Evolutionary conservation across 2,888 invertebrate genomes (phyloP), one percentile per base, ranked within the genome.

Genomic region (Poecilus cupreus): DNA sequence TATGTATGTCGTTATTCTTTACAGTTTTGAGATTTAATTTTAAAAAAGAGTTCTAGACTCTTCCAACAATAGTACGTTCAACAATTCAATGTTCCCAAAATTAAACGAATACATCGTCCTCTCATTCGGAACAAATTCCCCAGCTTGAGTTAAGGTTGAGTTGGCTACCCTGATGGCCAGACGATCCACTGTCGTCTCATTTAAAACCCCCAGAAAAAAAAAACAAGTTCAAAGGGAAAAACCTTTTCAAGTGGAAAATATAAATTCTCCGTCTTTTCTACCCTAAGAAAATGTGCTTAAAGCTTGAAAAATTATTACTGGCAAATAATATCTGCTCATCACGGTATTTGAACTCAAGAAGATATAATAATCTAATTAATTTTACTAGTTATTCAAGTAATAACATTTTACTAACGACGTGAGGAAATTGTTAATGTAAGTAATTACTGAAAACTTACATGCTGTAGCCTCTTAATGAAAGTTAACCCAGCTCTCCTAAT

Each of bases 181-280:
- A 39, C 64, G 10, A 26, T n/a, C 32, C 3, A 22, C 43, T 43
- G 37, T 18, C 43, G 43, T 72, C 46, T 60, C 60, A 60, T 60
- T 60, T 60, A 75, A 51, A 75, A 49, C 51, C 75, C 16, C 13
- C 13, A 75, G 26, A 75, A 46, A 43, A 74, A 51, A 75, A 51
- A 75, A 13, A 72, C 72, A 75, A 76, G 54, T 54, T 76, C 54
- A 76, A 76, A 54, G 76, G 57, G 13, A 75, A 11, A 20, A 37
- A 37, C 43, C 32, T 57, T 20, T 20, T 32, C 76, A n/a, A 76
- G 43, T 76, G 76, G 57, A 76, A 76, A 76, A 76, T 76, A 76
- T 57, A 54, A 76, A 76, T 76, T 76, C 39, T 1, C 68, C 16
- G 37, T 39, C 68, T 68, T 68, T 57, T 8, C 57, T 57, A n/a